Percentiles rank a stretch among this genome's conserved stretches.
Conservation (phyloP, 2,113 vertebrate genomes). For the Petromus typicus region DNA sequence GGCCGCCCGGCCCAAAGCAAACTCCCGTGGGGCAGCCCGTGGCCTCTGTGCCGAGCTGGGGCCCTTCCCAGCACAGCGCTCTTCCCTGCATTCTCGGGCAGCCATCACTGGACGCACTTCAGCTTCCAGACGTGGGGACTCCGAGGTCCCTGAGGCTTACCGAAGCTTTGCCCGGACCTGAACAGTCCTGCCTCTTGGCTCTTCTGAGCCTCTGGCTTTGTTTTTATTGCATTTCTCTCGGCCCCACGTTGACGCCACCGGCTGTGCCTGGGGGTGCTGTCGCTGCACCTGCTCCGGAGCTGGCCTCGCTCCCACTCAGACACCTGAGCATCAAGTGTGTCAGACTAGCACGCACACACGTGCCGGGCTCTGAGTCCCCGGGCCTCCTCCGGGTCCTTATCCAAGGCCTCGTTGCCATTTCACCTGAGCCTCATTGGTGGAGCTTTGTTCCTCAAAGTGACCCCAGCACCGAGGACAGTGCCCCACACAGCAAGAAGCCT, state of each 20-base stretch:
- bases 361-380: fast-evolving
- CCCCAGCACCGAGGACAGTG: neutral
- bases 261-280: neutral
- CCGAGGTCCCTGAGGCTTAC: neutral
- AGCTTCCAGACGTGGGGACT: neutral
- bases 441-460: neutral
- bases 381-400: neutral
- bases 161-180: neutral
- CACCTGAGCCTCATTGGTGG: neutral
- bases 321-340: neutral
- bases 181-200: neutral
- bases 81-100: constrained; percentile 5
- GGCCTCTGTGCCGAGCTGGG: constrained; percentile 14
- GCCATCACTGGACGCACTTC: neutral
- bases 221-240: too few relatives aligned
- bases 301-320: neutral
- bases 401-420: neutral
- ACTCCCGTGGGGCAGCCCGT: neutral
- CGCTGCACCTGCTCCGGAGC: neutral
- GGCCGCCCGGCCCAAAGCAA: neutral
- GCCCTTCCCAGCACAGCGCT: neutral
- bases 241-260: neutral
- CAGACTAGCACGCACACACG: fast-evolving
- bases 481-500: neutral
- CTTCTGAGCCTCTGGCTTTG: neutral